Evolutionary conservation across 2,888 invertebrate species (phyloP).

Genomic region (Philonicus albiceps): DNA sequence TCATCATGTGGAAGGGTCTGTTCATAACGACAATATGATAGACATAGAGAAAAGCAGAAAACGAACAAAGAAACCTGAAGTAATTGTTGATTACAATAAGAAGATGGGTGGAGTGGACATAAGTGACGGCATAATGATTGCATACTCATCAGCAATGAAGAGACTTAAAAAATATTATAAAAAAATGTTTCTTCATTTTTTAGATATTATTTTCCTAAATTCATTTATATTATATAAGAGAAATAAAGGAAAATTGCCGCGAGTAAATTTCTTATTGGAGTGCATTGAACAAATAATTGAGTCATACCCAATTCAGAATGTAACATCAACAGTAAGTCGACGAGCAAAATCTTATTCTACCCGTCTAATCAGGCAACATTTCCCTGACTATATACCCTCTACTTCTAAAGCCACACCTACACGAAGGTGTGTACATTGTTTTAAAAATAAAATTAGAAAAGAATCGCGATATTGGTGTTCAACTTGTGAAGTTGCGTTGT

Average conservation of each 20-base stretch:
- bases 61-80: slow-evolving; percentile 6
- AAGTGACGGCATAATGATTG: slow-evolving; percentile 17
- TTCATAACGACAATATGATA: slow-evolving; percentile 8
- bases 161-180: slow-evolving; percentile 27
- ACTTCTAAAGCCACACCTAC: slow-evolving; percentile 18
- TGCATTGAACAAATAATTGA: slow-evolving; percentile 26
- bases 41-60: slow-evolving; percentile 18
- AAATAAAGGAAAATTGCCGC: slow-evolving; percentile 6
- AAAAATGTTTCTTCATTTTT: slow-evolving; percentile 16
- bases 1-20: slow-evolving; percentile 1
- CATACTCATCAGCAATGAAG: slow-evolving; percentile 35
- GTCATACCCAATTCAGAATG: slow-evolving; percentile 13
- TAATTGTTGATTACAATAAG: slow-evolving; percentile 16
- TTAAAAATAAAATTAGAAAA: slow-evolving; percentile 19
- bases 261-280: too few species aligned
- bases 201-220: slow-evolving; percentile 27
- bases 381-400: slow-evolving; percentile 4
- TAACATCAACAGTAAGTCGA: slow-evolving; percentile 15
- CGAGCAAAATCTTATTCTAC: neutral
- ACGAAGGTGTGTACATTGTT: slow-evolving; percentile 21
- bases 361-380: slow-evolving; percentile 6
- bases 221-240: slow-evolving; percentile 22
- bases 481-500: slow-evolving; percentile 7
- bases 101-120: slow-evolving; percentile 25
- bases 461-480: slow-evolving; percentile 26